A percentile compares a stretch with the other conserved stretches of the same genome.
Conservation (phyloP, 2,113 vertebrate genomes). For the Atrichornis clamosus region DNA sequence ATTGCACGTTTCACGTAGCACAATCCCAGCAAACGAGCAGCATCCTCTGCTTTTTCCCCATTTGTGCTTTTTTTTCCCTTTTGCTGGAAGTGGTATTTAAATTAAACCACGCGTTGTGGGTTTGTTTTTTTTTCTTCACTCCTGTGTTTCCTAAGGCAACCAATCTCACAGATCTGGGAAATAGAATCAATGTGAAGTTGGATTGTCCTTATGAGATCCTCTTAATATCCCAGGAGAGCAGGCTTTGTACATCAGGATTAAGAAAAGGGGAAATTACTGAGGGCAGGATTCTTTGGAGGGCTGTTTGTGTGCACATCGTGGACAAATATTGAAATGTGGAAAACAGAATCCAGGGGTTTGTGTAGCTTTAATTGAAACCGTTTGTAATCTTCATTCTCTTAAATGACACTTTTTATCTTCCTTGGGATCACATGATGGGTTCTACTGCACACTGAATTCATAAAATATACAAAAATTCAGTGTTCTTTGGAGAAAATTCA, state of each 20-base stretch:
- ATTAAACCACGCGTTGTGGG: neutral
- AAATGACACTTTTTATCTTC: slow-evolving; percentile 9
- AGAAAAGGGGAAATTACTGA: neutral
- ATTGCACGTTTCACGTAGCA: neutral
- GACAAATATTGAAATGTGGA: slow-evolving; percentile 14
- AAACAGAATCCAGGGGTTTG: neutral
- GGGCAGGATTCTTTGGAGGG: neutral
- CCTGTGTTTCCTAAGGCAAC: neutral
- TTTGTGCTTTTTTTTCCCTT: neutral
- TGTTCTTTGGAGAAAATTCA: neutral
- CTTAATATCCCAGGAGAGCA: slow-evolving; percentile 5
- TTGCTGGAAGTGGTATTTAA: slow-evolving; percentile 27
- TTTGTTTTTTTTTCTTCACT: neutral
- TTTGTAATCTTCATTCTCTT: slow-evolving; percentile 44
- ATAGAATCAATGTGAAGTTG: neutral
- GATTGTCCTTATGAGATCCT: slow-evolving; percentile 39
- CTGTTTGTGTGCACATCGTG: neutral
- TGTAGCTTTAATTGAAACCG: slow-evolving; percentile 20
- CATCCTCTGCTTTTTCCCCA: slow-evolving; percentile 1
- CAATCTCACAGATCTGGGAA: neutral
- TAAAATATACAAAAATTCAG: neutral
- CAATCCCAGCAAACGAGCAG: slow-evolving; percentile 32
- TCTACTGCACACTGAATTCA: neutral
- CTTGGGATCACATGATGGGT: neutral
- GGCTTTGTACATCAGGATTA: neutral